Evolutionary conservation across 2,113 vertebrate species (phyloP), one percentile per base, ranked within the genome.

Genomic region (Grammomys surdaster): DNA sequence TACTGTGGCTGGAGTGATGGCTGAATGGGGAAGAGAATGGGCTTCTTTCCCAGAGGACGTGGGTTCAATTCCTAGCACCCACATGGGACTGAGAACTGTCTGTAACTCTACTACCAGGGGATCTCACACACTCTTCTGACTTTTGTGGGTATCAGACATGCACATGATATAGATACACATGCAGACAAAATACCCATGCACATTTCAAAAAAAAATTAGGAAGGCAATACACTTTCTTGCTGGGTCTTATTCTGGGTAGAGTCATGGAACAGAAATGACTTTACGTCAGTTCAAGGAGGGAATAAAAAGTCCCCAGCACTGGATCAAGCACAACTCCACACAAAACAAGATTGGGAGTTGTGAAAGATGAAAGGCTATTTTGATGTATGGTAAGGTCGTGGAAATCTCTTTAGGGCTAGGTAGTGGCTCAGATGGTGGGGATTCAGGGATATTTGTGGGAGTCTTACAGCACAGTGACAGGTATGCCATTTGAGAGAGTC

Each of bases 401-500:
- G 75, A 77, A 48, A 31, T 14, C 43, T 17, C 75, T 31, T 46
- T 51, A 17, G 75, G n/a, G 46, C 75, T 31, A 51, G 46, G 9
- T 31, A 48, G 28, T 77, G 75, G 75, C 26, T 77, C 43, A 48
- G 46, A 10, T 31, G 14, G 40, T 77, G 75, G 26, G 26, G 13
- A 31, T 48, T 17, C 26, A 31, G 75, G 28, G 24, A 48, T 28
- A 8, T 8, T 40, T 77, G 75, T 77, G 75, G 46, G 26, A 17
- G 75, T 48, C 12, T 77, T 31, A 16, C 43, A 31, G 13, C 75
- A 48, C 1, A 13, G 8, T 31, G 13, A 77, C 46, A 31, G 46
- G 75, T 17, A 3, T 5, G 14, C 24, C 12, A 3, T 48, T 40
- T 13, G 2, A 43, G 24, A 3, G 24, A 3, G 2, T 43, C n/a